A percentile compares a stretch with the other conserved stretches of the same genome.
phyloP scores from a whole-genome alignment of 2,113 vertebrate genomes.

The Petromus typicus region DNA sequence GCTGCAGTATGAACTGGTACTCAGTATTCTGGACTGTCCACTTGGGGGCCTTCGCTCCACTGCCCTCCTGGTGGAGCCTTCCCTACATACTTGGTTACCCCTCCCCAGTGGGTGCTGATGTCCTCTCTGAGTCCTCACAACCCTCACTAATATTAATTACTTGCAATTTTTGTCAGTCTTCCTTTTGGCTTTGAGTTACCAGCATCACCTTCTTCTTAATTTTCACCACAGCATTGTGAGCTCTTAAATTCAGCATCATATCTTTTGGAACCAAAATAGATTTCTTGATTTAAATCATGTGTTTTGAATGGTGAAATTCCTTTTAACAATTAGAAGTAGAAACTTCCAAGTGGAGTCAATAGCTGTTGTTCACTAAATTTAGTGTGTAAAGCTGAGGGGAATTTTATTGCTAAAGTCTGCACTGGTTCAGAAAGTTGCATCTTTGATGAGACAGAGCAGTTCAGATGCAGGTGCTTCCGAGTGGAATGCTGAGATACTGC shows the following conservation, averaged over 20 bases:
- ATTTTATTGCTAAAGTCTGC: not conserved
- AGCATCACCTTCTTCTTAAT: not conserved
- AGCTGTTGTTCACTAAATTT: not conserved
- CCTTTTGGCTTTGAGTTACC: not conserved
- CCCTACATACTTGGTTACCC: not conserved
- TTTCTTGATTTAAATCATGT: not conserved
- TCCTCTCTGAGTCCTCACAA: not conserved
- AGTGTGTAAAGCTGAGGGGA: not conserved
- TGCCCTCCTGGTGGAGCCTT: not conserved
- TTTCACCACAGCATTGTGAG: not conserved
- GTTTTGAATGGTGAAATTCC: not conserved
- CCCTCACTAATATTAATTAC: not conserved
- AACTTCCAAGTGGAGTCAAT: not conserved
- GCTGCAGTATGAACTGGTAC: not conserved
- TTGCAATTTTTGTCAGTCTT: not conserved
- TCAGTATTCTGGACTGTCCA: not conserved
- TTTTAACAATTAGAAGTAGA: not conserved
- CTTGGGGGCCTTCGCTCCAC: not conserved
- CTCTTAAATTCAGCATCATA: not conserved
- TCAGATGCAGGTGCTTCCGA: not conserved
- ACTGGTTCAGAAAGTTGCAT: not conserved
- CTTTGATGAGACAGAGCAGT: not conserved
- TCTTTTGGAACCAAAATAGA: not conserved
- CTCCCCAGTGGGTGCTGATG: not conserved
- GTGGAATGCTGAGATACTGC: not conserved